These are phyloP conservation scores for Whitmania pigra DNA, from an alignment of 1,140 invertebrate species.

Conservation along the genomic window DNA sequence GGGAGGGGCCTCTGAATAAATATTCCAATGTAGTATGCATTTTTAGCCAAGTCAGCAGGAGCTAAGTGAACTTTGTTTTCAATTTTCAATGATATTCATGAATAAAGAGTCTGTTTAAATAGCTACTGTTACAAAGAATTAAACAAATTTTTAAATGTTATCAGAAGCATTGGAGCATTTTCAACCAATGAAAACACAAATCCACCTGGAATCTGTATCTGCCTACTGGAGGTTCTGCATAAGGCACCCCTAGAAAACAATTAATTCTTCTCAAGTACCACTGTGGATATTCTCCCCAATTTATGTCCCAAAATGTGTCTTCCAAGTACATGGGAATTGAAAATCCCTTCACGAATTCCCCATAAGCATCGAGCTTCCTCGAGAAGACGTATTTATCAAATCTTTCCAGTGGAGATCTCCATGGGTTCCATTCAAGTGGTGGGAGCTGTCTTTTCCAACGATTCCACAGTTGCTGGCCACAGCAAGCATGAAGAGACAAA, in stretches of 20 bases:
- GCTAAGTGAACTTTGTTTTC: too few species aligned
- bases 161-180: too few species aligned
- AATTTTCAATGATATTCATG: too few species aligned
- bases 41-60: too few species aligned
- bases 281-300: slow-evolving; percentile 23
- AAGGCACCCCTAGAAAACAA: slow-evolving; percentile 25
- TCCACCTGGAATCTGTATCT: slow-evolving; percentile 20
- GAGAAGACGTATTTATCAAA: slow-evolving; percentile 17
- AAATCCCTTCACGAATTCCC: slow-evolving; percentile 17
- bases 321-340: slow-evolving; percentile 18
- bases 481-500: not conserved
- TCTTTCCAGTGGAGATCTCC: slow-evolving; percentile 8
- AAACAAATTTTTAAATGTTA: too few species aligned
- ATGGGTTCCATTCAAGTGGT: slow-evolving; percentile 17
- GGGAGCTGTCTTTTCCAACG: slow-evolving; percentile 8
- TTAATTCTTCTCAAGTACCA: slow-evolving; percentile 47
- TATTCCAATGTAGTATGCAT: too few species aligned
- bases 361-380: slow-evolving; percentile 12
- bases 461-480: slow-evolving; percentile 4
- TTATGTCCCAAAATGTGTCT: slow-evolving; percentile 10
- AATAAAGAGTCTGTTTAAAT: too few species aligned
- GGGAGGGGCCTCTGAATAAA: slow-evolving; percentile 15
- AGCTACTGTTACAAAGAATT: too few species aligned
- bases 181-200: not conserved
- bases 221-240: slow-evolving; percentile 23